Evolutionary conservation across 1,140 invertebrate genomes (phyloP).

Genomic region (Melitaea cinxia): DNA sequence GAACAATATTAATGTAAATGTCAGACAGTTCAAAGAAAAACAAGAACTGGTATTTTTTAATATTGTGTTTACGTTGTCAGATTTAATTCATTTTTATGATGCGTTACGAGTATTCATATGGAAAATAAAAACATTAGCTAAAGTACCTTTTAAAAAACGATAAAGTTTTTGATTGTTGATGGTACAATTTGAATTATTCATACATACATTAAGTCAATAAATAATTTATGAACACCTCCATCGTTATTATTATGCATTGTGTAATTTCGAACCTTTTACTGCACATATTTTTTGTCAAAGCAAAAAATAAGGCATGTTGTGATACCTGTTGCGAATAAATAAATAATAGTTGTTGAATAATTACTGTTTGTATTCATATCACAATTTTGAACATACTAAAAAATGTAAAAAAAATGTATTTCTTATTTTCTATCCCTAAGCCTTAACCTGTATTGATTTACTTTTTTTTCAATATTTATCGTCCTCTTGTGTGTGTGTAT

Average conservation of each 20-base stretch:
- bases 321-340: slow-evolving; percentile 12
- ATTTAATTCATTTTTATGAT: too few species aligned
- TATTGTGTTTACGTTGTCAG: too few species aligned
- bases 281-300: slow-evolving; percentile 25
- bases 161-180: slow-evolving; percentile 16
- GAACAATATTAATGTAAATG: too few species aligned
- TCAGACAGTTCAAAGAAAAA: too few species aligned
- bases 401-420: not conserved
- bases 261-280: slow-evolving; percentile 28
- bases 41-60: too few species aligned
- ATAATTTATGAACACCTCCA: slow-evolving; percentile 28
- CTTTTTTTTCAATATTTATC: too few species aligned
- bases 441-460: not conserved
- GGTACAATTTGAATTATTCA: slow-evolving; percentile 34
- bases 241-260: slow-evolving; percentile 29
- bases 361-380: not conserved
- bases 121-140: not conserved
- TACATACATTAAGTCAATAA: slow-evolving; percentile 32
- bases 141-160: slow-evolving; percentile 3
- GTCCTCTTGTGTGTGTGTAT: too few species aligned
- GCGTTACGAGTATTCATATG: too few species aligned
- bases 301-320: slow-evolving; percentile 13
- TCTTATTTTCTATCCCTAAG: not conserved
- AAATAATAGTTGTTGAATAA: slow-evolving; percentile 8
- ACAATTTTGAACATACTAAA: not conserved